Conservation (phyloP, 2,797 vertebrate species). For the Crax fasciolata region DNA sequence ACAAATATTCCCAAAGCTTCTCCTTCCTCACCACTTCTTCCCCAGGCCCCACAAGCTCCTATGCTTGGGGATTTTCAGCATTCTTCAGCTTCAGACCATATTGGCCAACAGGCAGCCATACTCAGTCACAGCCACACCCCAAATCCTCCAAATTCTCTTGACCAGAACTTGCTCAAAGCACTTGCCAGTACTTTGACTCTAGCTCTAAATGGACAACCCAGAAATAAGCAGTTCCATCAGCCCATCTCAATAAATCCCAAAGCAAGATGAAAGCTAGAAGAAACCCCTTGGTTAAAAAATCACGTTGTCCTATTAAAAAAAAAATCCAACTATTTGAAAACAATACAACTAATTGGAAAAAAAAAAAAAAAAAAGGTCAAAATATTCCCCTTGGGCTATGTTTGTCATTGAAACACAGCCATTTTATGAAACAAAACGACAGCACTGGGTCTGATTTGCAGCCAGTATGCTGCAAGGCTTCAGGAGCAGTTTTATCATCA, state of each 20-base stretch:
- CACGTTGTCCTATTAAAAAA: neutral
- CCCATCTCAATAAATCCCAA: fast-evolving
- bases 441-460: neutral
- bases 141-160: neutral
- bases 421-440: constrained; percentile 1
- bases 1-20: neutral
- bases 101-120: neutral
- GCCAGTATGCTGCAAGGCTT: constrained; percentile 22
- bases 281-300: neutral
- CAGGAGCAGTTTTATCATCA: neutral
- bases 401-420: constrained; percentile 34
- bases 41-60: neutral
- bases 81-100: neutral
- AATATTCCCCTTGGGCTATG: constrained; percentile 9
- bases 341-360: neutral
- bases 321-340: constrained; percentile 8
- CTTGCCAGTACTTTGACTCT: neutral
- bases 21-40: neutral
- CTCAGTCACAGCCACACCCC: neutral
- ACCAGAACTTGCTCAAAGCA: neutral
- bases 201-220: neutral
- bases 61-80: neutral
- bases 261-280: neutral
- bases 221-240: neutral
- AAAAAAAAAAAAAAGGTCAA: neutral